phyloP scores from a whole-genome alignment of 2,797 vertebrate genomes.

The Notamacropus eugenii region DNA sequence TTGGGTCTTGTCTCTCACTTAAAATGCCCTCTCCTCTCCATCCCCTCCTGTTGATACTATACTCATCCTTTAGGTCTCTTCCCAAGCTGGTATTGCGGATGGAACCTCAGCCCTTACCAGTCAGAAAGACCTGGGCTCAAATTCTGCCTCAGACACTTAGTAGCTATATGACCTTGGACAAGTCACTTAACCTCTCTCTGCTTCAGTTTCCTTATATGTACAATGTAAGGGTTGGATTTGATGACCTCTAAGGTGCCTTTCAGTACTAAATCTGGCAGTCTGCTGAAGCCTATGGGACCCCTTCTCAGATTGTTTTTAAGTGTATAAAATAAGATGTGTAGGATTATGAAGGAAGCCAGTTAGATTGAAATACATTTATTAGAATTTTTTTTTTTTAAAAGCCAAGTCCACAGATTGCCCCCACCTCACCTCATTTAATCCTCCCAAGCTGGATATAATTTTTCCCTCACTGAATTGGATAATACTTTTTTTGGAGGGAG shows the following conservation, averaged over 20 bases:
- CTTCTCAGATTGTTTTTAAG: neutral
- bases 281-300: neutral
- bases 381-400: neutral
- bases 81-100: neutral
- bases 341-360: neutral
- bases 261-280: neutral
- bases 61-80: neutral
- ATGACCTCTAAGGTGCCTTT: neutral
- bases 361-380: neutral
- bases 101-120: neutral
- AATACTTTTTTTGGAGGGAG: neutral
- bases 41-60: neutral
- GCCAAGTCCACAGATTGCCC: neutral
- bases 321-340: neutral
- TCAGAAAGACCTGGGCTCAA: neutral
- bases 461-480: neutral
- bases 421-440: neutral
- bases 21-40: neutral
- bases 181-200: neutral
- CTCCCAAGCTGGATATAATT: neutral
- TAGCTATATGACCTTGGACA: neutral
- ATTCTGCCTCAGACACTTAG: neutral
- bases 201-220: neutral
- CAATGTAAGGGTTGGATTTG: neutral
- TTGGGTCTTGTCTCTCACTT: neutral